These are phyloP conservation scores for Drosophila bifasciata DNA, from an alignment of 1,140 invertebrate genomes.

Conservation along the genomic window DNA sequence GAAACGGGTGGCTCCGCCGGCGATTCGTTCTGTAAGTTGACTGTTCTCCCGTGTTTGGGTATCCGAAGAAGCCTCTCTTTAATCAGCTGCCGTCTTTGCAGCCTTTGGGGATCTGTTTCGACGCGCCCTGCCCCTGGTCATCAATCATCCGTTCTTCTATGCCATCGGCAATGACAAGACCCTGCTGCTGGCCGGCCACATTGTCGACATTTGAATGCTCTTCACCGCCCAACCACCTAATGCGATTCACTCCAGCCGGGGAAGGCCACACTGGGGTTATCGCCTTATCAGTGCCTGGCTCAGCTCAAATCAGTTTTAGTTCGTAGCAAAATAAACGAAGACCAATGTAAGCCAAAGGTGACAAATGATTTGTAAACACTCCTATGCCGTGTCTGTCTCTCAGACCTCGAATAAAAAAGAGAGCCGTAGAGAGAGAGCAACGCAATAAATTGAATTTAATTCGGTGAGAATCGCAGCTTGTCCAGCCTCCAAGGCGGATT, in stretches of 20 bases:
- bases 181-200: conserved; percentile 66
- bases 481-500: conserved; percentile 43
- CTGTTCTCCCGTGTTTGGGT: background rate
- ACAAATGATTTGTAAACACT: conserved; percentile 71
- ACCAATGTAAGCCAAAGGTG: conserved; percentile 55
- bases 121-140: conserved; percentile 58
- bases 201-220: conserved; percentile 58
- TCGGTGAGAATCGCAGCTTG: conserved; percentile 23
- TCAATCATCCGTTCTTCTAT: conserved; percentile 78
- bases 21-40: conserved; percentile 58
- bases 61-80: conserved; percentile 3
- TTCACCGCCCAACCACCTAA: background rate
- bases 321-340: conserved; percentile 30
- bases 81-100: conserved; percentile 29
- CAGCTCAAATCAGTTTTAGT: conserved; percentile 14
- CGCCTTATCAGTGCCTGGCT: conserved; percentile 53
- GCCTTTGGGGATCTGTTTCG: conserved; percentile 66
- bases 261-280: conserved; percentile 39
- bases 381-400: conserved; percentile 1
- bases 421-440: conserved; percentile 14
- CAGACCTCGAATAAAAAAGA: conserved; percentile 4
- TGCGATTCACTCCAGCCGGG: background rate
- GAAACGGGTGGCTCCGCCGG: conserved; percentile 47
- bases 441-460: conserved; percentile 8
- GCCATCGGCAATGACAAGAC: conserved; percentile 60